Evolutionary conservation across 1,140 invertebrate species (phyloP), one percentile per base, ranked within the genome.

Genomic region (Drosophila virilis): DNA sequence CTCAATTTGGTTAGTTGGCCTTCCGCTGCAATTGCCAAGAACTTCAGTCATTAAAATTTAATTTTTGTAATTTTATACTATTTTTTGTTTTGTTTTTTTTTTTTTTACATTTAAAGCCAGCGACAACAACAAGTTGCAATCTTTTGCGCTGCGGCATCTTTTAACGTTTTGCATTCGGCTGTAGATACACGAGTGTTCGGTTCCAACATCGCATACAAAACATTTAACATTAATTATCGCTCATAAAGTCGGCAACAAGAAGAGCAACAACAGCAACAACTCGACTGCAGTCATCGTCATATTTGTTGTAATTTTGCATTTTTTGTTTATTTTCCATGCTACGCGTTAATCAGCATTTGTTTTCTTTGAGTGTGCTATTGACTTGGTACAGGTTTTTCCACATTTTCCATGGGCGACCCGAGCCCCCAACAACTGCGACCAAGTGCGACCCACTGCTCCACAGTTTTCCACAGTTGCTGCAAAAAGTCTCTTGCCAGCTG

Each of bases 201-300:
- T 58, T 54, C 50, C 73, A 74, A 78, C 58, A 43, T 59, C 62
- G 15, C 78, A 22, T 59, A 35, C 43, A 59, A 54, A 68, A 52
- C 70, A 85, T 85, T 85, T 81, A 84, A 77, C 68, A 86, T 86
- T 84, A 84, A 84, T 84, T 84, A 86, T 86, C 58, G 74, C 66
- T 74, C 80, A 82, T 83, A 74, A 82, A 82, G 58, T 51, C 64
- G 70, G 51, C 68, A 58, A 57, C 43, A 60, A 48, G 46, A 73
- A 77, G 13, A 55, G 67, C 52, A 65, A 57, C 38, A 69, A 52
- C 9, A 59, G 61, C 45, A 55, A 67, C 60, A 68, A 73, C 48
- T 50, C 45, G 71, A 32, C 51, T 48, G 54, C 76, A 70, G 55
- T 66, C 60, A 62, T 75, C 48, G 48, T 66, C 17, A 28, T 55